Evolutionary conservation across 1,140 invertebrate genomes (phyloP).

Genomic region (Lutraria rhynchaena): DNA sequence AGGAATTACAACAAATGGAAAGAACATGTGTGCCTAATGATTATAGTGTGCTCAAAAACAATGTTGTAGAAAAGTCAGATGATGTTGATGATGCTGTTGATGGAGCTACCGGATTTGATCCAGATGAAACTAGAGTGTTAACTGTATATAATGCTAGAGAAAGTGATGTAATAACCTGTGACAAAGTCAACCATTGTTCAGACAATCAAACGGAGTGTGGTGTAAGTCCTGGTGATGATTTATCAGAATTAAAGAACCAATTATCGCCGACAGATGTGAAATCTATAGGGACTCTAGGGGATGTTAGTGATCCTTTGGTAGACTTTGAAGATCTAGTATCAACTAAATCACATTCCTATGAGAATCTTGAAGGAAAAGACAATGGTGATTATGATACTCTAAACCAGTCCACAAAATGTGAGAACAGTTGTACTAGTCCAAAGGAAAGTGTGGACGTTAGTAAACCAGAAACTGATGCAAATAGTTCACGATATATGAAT

Average conservation of each 20-base stretch:
- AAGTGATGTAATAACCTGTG: no score
- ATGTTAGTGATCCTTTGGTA: no score
- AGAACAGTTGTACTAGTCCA: neutral
- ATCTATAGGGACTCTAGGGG: neutral
- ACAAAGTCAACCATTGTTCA: no score
- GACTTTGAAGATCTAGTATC: no score
- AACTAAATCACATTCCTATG: constrained; percentile 25
- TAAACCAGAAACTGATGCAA: no score
- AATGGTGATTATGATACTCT: constrained; percentile 4
- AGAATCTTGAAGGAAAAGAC: constrained; percentile 5
- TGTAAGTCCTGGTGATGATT: neutral
- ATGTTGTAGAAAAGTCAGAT: constrained; percentile 1
- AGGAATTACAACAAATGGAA: constrained; percentile 38
- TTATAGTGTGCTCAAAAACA: constrained; percentile 41
- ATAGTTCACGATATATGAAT: neutral
- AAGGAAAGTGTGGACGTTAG: neutral
- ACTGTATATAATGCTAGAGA: neutral
- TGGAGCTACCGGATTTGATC: neutral
- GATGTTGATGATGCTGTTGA: neutral
- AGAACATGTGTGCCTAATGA: constrained; percentile 52
- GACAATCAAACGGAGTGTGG: no score
- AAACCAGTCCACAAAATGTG: neutral
- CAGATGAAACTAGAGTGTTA: neutral
- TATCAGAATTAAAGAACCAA: constrained; percentile 1
- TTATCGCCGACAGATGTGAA: neutral